Conservation (phyloP, 2,113 vertebrate genomes). For the Hirundichthys speculiger region DNA sequence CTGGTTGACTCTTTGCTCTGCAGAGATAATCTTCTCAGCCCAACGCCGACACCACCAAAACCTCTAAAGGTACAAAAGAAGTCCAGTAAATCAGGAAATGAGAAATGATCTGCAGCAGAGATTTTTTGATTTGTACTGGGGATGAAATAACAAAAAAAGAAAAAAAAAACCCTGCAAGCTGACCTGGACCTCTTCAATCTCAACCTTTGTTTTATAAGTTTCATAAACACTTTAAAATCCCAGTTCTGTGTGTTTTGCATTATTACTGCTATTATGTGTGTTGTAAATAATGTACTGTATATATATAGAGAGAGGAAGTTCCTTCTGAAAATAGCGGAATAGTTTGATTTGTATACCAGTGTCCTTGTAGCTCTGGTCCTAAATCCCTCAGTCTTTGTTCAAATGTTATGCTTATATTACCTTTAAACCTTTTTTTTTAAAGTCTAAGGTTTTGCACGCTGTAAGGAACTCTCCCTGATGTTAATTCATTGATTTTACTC, state of each 20-base stretch:
- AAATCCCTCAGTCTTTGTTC: slow-evolving; percentile 1
- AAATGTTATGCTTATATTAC: slow-evolving; percentile 3
- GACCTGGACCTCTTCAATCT: background rate
- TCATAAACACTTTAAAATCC: slow-evolving; percentile 20
- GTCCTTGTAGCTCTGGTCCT: slow-evolving; percentile 23
- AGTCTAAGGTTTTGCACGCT: slow-evolving; percentile 1
- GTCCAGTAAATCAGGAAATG: slow-evolving; percentile 1
- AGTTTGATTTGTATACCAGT: slow-evolving; percentile 13
- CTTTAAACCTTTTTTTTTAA: background rate
- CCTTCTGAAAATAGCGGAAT: background rate
- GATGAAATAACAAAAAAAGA: background rate
- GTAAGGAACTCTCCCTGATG: background rate
- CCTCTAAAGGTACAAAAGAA: slow-evolving; percentile 10
- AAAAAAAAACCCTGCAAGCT: background rate
- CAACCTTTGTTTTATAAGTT: slow-evolving; percentile 15
- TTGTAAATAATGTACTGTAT: slow-evolving; percentile 64
- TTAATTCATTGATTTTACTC: slow-evolving; percentile 22
- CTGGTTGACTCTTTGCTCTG: slow-evolving; percentile 8
- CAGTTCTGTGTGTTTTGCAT: slow-evolving; percentile 15
- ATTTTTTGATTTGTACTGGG: background rate
- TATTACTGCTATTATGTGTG: background rate
- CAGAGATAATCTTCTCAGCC: slow-evolving; percentile 22
- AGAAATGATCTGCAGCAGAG: slow-evolving; percentile 13
- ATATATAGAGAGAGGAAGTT: background rate
- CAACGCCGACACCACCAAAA: background rate